phyloP scores from a whole-genome alignment of 2,888 invertebrate species.

The Caenorhabditis sp. region DNA sequence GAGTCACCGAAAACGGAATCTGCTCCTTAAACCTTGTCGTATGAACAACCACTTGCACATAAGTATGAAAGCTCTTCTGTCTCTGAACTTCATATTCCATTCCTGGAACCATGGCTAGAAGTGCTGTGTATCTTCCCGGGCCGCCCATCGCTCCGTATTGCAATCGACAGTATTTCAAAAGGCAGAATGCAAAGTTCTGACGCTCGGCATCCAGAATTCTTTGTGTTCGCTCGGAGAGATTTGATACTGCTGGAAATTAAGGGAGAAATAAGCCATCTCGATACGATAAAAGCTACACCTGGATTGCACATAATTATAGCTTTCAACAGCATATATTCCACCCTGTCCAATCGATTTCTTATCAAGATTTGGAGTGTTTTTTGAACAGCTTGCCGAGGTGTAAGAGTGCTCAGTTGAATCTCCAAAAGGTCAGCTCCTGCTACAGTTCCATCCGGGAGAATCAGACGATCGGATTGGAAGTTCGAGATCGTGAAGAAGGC shows the following conservation, averaged over 20 bases:
- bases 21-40: background rate
- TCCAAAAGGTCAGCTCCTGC: background rate
- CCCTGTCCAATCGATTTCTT: conserved; percentile 19
- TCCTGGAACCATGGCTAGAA: conserved; percentile 17
- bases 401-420: background rate
- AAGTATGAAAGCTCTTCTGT: conserved; percentile 21
- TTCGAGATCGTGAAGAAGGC: conserved; percentile 19
- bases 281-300: too few relatives aligned
- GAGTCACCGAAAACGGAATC: background rate
- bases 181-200: conserved; percentile 19
- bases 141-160: conserved; percentile 23
- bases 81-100: conserved; percentile 20
- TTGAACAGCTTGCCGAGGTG: background rate
- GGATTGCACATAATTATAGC: conserved; percentile 36
- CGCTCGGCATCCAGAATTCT: conserved; percentile 3
- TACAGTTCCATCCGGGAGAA: conserved; percentile 16
- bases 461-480: background rate
- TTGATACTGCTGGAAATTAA: conserved; percentile 20
- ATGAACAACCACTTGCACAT: background rate
- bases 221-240: conserved; percentile 10
- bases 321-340: conserved; percentile 36
- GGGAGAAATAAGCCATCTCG: too few relatives aligned
- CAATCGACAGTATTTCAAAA: conserved; percentile 21
- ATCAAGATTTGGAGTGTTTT: background rate
- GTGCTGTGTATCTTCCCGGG: conserved; percentile 4